Evolutionary conservation across 2,113 vertebrate species (phyloP).

Genomic region (Hemibagrus wyckioides): DNA sequence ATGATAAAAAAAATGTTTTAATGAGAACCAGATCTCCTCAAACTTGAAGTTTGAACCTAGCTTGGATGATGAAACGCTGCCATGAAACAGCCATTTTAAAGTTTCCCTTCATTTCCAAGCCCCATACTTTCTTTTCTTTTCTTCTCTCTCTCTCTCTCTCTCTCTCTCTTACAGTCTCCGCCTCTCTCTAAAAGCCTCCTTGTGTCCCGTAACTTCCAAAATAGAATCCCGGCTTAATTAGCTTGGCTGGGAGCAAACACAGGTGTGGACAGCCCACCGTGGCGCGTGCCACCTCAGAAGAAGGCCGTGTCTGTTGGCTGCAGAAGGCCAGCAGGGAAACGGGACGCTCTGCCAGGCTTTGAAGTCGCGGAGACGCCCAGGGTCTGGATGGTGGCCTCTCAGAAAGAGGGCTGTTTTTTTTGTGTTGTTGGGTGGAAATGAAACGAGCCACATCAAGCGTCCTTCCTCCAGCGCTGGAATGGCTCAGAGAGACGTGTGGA

Average conservation of each 20-base stretch:
- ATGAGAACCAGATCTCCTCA: background rate
- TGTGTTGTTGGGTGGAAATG: slow-evolving; percentile 73
- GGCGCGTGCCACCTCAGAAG: slow-evolving; percentile 65
- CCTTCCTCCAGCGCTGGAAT: slow-evolving; percentile 74
- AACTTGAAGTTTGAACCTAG: background rate
- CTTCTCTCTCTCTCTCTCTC: too few species aligned
- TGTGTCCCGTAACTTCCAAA: slow-evolving; percentile 82
- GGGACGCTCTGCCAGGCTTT: slow-evolving; percentile 67
- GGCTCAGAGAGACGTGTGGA: slow-evolving; percentile 60
- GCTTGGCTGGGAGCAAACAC: slow-evolving; percentile 89
- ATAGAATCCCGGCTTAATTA: slow-evolving; percentile 89
- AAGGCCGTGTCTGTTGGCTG: slow-evolving; percentile 78
- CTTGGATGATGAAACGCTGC: background rate
- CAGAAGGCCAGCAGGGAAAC: slow-evolving; percentile 65
- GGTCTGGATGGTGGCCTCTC: slow-evolving; percentile 55
- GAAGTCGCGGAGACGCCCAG: slow-evolving; percentile 74
- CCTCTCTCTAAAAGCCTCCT: slow-evolving; percentile 70
- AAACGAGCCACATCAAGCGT: slow-evolving; percentile 88
- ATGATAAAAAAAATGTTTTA: background rate
- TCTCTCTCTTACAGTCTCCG: background rate
- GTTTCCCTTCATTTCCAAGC: background rate
- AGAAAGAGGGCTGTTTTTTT: slow-evolving; percentile 63
- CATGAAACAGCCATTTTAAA: background rate
- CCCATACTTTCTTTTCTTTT: background rate
- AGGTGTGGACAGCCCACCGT: slow-evolving; percentile 83